A percentile compares a stretch with the other conserved stretches of the same genome.
Evolutionary conservation across 2,888 invertebrate genomes (phyloP).

Genomic region (Platycheirus rosarum): DNA sequence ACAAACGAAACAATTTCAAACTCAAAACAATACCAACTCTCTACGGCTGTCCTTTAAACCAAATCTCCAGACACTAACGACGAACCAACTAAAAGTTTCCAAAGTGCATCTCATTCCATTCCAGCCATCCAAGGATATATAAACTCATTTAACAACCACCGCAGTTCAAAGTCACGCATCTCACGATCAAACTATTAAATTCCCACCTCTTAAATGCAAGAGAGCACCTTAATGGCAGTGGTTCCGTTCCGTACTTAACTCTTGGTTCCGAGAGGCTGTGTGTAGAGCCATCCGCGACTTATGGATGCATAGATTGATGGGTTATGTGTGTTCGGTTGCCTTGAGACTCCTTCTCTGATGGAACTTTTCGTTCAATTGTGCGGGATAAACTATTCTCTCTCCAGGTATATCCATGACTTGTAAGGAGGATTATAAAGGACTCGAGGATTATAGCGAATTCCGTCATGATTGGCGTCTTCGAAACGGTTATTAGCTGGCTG

Average conservation of each 20-base stretch:
- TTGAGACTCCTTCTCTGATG: not conserved
- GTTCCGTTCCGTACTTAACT: slow-evolving; percentile 45
- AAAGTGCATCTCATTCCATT: slow-evolving; percentile 46
- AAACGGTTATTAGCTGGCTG: slow-evolving; percentile 71
- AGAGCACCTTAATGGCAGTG: slow-evolving; percentile 64
- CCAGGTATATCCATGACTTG: not conserved
- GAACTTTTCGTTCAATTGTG: slow-evolving; percentile 40
- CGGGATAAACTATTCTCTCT: slow-evolving; percentile 49
- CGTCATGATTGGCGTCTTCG: slow-evolving; percentile 71
- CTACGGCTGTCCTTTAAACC: slow-evolving; percentile 19
- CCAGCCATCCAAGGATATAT: slow-evolving; percentile 29
- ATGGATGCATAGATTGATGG: slow-evolving; percentile 73
- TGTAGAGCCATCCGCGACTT: slow-evolving; percentile 56
- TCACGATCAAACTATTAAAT: slow-evolving; percentile 78
- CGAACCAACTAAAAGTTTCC: slow-evolving; percentile 44
- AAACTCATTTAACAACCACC: slow-evolving; percentile 73
- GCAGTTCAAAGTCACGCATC: slow-evolving; percentile 76
- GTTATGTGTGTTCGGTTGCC: slow-evolving; percentile 39
- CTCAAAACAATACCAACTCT: slow-evolving; percentile 53
- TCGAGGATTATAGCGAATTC: slow-evolving; percentile 67
- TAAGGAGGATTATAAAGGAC: slow-evolving; percentile 58
- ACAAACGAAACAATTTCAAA: slow-evolving; percentile 47
- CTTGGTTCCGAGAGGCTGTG: slow-evolving; percentile 1
- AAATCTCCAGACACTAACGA: slow-evolving; percentile 26
- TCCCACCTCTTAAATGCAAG: slow-evolving; percentile 72